Percentiles rank a stretch among this genome's conserved stretches.
Conservation (phyloP, 1,140 invertebrate genomes). For the Hermetia illucens region DNA sequence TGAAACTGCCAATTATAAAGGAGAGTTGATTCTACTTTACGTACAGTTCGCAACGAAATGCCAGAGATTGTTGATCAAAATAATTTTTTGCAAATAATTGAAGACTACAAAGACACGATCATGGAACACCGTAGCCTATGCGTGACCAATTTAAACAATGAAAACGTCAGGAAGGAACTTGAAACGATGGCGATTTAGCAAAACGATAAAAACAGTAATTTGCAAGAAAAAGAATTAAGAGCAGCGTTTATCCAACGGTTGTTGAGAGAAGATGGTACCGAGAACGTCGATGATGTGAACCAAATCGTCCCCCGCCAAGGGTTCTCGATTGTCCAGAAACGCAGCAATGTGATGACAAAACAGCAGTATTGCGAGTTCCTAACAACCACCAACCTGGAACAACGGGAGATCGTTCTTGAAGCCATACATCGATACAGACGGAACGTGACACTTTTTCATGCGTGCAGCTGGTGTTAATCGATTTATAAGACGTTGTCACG, state of each 20-base stretch:
- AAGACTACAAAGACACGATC: conserved; percentile 20
- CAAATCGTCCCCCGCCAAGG: conserved; percentile 8
- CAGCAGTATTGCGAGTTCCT: conserved; percentile 11
- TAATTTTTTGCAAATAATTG: conserved; percentile 21
- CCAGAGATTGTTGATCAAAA: conserved; percentile 20
- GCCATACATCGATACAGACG: too few species aligned
- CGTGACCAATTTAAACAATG: conserved; percentile 17
- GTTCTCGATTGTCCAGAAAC: conserved; percentile 10
- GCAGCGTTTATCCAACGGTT: conserved; percentile 11
- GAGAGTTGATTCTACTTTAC: conserved; percentile 25
- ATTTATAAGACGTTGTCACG: too few species aligned
- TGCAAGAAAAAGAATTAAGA: conserved; percentile 11
- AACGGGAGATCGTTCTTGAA: too few species aligned
- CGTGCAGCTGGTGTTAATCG: too few species aligned
- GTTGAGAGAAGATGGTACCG: conserved; percentile 13
- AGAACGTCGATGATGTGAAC: conserved; percentile 15
- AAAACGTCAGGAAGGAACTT: conserved; percentile 20
- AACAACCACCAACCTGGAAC: too few species aligned
- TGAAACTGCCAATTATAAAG: conserved; percentile 24
- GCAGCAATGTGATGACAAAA: conserved; percentile 10
- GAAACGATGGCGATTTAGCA: conserved; percentile 18
- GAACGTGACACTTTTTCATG: too few species aligned
- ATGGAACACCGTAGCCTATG: conserved; percentile 17
- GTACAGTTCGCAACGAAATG: conserved; percentile 20
- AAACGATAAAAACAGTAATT: conserved; percentile 13